These are phyloP conservation scores for Hartigia nigra DNA, from an alignment of 2,888 invertebrate species.

Conservation along the genomic window DNA sequence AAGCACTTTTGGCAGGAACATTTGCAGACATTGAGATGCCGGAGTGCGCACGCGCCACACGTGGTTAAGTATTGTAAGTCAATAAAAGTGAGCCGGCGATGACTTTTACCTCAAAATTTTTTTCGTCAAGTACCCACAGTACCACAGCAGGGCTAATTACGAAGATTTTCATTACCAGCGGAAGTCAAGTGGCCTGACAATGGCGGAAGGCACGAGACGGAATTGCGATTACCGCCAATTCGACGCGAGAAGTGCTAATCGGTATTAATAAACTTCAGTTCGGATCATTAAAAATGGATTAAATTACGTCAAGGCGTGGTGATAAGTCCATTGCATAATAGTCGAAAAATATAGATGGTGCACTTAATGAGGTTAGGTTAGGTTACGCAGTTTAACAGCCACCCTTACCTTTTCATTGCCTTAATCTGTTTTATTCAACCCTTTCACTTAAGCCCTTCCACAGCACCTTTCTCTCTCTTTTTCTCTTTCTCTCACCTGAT, in stretches of 20 bases:
- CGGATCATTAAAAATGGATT: neutral
- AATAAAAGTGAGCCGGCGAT: neutral
- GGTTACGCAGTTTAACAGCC: neutral
- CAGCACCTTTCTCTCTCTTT: neutral
- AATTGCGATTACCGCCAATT: neutral
- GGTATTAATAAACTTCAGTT: neutral
- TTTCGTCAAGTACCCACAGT: neutral
- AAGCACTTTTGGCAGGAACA: conserved; percentile 50
- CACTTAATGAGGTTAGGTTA: neutral
- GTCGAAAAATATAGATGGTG: neutral
- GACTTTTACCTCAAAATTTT: neutral
- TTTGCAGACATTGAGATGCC: conserved; percentile 37
- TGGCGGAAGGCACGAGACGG: neutral
- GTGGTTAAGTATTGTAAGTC: conserved; percentile 18
- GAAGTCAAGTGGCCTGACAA: neutral
- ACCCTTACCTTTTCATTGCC: neutral
- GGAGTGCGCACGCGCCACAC: conserved; percentile 27
- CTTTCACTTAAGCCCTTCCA: neutral
- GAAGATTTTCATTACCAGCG: neutral
- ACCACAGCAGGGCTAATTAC: neutral
- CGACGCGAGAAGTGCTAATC: neutral
- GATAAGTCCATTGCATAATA: neutral
- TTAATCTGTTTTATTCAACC: neutral
- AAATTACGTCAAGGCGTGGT: neutral
- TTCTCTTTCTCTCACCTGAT: conserved; percentile 19